Percentiles rank a stretch among this genome's conserved stretches.
Evolutionary conservation across 2,797 vertebrate species (phyloP).

Genomic region (Chanos chanos): DNA sequence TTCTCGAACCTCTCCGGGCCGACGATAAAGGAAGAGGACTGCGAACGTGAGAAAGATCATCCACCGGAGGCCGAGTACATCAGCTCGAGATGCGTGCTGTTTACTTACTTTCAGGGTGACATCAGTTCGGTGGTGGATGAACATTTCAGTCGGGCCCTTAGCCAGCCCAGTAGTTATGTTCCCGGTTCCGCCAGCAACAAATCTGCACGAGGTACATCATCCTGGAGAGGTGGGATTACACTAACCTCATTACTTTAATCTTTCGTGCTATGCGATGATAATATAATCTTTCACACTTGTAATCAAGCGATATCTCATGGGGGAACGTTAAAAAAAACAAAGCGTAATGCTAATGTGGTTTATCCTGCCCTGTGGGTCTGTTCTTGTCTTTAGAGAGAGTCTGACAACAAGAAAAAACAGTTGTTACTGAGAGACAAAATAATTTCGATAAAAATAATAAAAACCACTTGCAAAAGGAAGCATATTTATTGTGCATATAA

Average conservation of each 20-base stretch:
- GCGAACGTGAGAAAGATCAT: constrained; percentile 86
- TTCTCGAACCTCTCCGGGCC: constrained; percentile 73
- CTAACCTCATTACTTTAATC: neutral
- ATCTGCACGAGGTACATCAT: constrained; percentile 67
- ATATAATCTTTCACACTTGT: too few species aligned
- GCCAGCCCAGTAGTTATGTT: constrained; percentile 80
- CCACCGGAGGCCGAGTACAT: constrained; percentile 94
- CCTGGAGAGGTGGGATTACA: constrained; percentile 75
- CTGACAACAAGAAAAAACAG: too few species aligned
- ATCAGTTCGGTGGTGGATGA: constrained; percentile 96
- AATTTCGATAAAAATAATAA: too few species aligned
- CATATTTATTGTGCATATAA: too few species aligned
- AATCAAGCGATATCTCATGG: too few species aligned
- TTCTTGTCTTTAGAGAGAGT: too few species aligned
- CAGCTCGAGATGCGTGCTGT: constrained; percentile 91
- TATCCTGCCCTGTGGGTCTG: too few species aligned
- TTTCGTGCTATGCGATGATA: neutral
- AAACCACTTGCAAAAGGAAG: too few species aligned
- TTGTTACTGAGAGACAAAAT: too few species aligned
- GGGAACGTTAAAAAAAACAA: too few species aligned
- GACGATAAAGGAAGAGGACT: constrained; percentile 91
- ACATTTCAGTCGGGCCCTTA: constrained; percentile 95
- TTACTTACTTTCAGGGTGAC: constrained; percentile 97
- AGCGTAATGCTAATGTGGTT: too few species aligned
- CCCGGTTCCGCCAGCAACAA: constrained; percentile 72